Evolutionary conservation across 2,888 invertebrate species (phyloP).

Genomic region (Ariolimax columbianus): DNA sequence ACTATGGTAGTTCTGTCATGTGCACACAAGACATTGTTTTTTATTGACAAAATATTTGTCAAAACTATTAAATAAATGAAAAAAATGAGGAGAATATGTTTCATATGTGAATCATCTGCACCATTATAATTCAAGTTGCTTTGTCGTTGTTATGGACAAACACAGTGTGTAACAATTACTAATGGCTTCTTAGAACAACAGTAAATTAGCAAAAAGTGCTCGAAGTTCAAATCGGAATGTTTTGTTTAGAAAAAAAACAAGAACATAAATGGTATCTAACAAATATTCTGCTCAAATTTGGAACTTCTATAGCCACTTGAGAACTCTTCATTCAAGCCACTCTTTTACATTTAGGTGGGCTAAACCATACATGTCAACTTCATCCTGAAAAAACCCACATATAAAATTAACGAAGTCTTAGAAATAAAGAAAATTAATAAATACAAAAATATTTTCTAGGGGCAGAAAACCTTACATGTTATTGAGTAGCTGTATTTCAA

Average conservation of each 20-base stretch:
- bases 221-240: conserved; percentile 22
- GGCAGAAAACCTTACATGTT: no score
- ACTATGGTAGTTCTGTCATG: neutral
- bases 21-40: neutral
- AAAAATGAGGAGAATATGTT: neutral
- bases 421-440: no score
- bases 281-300: neutral
- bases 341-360: neutral
- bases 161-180: neutral
- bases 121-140: neutral
- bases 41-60: neutral
- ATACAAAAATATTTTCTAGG: no score
- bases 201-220: conserved; percentile 26
- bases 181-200: neutral
- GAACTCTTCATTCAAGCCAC: neutral
- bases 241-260: conserved; percentile 19
- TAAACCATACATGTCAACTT: no score
- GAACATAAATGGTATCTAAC: neutral
- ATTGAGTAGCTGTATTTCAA: no score
- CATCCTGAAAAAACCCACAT: no score
- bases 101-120: neutral
- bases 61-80: neutral
- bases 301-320: neutral
- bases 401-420: no score
- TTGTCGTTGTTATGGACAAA: neutral